These are phyloP conservation scores for Syngnathus scovelli DNA, from an alignment of 2,113 vertebrate genomes.

Conservation along the genomic window DNA sequence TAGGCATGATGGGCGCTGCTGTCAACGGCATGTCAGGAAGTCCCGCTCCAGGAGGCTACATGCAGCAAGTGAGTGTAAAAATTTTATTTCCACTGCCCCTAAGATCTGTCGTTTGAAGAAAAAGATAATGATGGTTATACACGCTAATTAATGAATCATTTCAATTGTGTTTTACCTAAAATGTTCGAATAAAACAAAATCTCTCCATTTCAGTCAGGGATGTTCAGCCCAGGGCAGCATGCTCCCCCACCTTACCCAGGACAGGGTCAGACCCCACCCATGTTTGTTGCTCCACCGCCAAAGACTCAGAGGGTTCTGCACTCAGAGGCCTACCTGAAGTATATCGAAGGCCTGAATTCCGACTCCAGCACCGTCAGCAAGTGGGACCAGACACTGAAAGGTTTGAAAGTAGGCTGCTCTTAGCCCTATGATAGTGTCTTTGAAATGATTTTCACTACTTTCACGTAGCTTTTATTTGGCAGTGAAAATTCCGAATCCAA, in stretches of 20 bases:
- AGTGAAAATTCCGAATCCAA: neutral
- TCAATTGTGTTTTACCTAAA: neutral
- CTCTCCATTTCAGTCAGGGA: constrained; percentile 73
- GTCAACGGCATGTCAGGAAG: constrained; percentile 87
- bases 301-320: constrained; percentile 94
- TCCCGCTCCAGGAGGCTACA: constrained; percentile 80
- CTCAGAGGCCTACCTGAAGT: constrained; percentile 96
- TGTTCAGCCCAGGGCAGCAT: constrained; percentile 84
- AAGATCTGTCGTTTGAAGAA: too few species aligned
- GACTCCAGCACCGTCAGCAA: constrained; percentile 92
- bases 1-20: constrained; percentile 88
- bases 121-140: too few species aligned
- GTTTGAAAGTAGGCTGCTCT: constrained; percentile 48
- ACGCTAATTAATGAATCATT: too few species aligned
- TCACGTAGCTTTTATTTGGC: neutral
- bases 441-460: neutral
- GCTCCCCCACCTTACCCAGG: constrained; percentile 94
- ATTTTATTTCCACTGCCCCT: neutral
- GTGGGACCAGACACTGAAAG: constrained; percentile 95
- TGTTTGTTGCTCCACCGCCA: constrained; percentile 95
- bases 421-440: neutral
- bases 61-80: constrained; percentile 81
- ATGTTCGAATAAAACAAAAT: neutral
- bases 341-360: constrained; percentile 92
- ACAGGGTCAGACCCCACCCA: constrained; percentile 82